These are phyloP conservation scores for Meloidogyne chitwoodi DNA, from an alignment of 1,140 invertebrate genomes.

Conservation along the genomic window DNA sequence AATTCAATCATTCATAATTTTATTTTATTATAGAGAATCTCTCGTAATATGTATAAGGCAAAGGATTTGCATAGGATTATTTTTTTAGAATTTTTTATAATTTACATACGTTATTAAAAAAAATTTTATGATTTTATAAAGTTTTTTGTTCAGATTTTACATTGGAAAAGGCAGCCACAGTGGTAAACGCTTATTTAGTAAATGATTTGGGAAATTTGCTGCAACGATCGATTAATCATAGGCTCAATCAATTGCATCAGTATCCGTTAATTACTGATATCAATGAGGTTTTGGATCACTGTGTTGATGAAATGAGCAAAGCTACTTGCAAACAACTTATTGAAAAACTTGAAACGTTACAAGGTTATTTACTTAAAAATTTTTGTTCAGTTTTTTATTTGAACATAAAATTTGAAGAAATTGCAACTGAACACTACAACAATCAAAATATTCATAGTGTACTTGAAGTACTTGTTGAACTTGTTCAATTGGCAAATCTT, in stretches of 20 bases:
- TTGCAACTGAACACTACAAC: neutral
- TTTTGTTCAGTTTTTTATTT: neutral
- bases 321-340: neutral
- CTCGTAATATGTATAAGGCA: neutral
- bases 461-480: neutral
- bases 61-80: neutral
- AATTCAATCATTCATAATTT: neutral
- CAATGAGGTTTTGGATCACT: neutral
- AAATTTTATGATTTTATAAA: neutral
- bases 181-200: neutral
- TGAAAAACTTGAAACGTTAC: neutral
- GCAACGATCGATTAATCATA: neutral
- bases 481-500: neutral
- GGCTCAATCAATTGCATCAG: neutral
- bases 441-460: neutral
- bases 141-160: neutral
- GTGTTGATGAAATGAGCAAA: neutral
- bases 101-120: neutral
- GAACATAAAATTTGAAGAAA: neutral
- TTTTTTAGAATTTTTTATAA: neutral
- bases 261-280: neutral
- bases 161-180: neutral
- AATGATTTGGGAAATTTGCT: neutral
- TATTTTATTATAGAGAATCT: neutral
- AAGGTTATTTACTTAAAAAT: neutral